These are phyloP conservation scores for Trachurus trachurus DNA, from an alignment of 2,797 vertebrate species.

Conservation along the genomic window DNA sequence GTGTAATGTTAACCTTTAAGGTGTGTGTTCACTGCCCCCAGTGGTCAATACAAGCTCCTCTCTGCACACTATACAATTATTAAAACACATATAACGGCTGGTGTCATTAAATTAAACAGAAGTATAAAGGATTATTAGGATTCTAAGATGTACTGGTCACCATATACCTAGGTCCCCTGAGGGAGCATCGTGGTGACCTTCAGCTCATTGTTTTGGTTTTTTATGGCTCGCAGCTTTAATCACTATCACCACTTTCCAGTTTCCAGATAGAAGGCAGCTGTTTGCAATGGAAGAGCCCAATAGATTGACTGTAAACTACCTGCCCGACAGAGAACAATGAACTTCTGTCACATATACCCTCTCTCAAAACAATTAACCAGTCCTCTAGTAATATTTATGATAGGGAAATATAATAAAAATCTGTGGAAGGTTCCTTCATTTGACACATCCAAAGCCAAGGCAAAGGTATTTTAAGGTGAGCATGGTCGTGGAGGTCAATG, in stretches of 20 bases:
- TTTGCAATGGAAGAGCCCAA: slow-evolving; percentile 1
- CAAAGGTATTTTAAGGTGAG: slow-evolving; percentile 76
- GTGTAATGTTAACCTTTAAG: background rate
- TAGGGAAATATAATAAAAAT: background rate
- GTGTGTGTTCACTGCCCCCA: too few species aligned
- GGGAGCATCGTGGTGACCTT: background rate
- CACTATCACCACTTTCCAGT: background rate
- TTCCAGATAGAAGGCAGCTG: slow-evolving; percentile 1
- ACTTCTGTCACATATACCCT: too few species aligned
- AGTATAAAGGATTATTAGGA: background rate
- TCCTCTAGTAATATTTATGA: slow-evolving; percentile 6
- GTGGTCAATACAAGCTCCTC: background rate
- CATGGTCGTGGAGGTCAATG: slow-evolving; percentile 48
- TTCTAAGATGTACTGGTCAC: background rate
- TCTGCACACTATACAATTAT: background rate
- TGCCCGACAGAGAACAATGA: background rate
- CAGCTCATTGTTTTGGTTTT: slow-evolving; percentile 2
- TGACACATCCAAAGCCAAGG: slow-evolving; percentile 38
- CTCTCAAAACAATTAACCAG: background rate
- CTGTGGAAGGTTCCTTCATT: slow-evolving; percentile 18
- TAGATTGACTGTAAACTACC: background rate
- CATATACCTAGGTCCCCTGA: background rate
- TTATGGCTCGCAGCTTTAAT: slow-evolving; percentile 2
- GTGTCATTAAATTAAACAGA: background rate
- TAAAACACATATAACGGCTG: background rate